Evolutionary conservation across 2,888 invertebrate species (phyloP), one percentile per base, ranked within the genome.

Genomic region (Amorpha juglandis): DNA sequence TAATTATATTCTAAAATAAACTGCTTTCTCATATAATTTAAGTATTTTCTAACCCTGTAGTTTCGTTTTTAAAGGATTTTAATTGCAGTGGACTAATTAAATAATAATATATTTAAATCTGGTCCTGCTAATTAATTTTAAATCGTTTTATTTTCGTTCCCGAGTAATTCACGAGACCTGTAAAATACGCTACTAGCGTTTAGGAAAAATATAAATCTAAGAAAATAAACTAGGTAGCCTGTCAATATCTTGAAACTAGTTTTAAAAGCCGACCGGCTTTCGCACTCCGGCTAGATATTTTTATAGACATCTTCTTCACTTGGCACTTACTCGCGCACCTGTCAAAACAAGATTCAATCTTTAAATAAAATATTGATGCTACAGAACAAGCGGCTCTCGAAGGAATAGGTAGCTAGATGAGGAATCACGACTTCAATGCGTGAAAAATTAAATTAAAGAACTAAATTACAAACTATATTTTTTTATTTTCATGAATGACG

Each of bases 371-470:
- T 55, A 69, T 70, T 72, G 65, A 70, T 72, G 71, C 68, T 70
- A 67, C 45, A 45, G 42, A 64, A 68, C 64, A 68, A 67, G 51
- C 50, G 58, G 19, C 66, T 70, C 75, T 48, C 48, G 53, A 69
- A 55, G 67, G 67, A 73, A 69, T 63, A 65, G 72, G 65, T 69
- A 64, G 62, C 67, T 38, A 35, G 62, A 45, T 64, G 62, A 48
- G 53, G 68, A 70, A 71, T 74, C 67, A 68, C 68, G 42, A 47
- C 58, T 58, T 14, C 19, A 62, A 69, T 70, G 69, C 70, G 74
- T 72, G 67, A 70, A 66, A 75, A 78, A 78, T 78, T 75, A 75
- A 74, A 78, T 77, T 78, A 74, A 70, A 70, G 68, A 66, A 64
- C 64, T n/a, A n/a, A n/a, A n/a, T n/a, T n/a, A n/a, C n/a, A n/a